Evolutionary conservation across 1,140 invertebrate species (phyloP).

Genomic region (Euura saliciscinereae): DNA sequence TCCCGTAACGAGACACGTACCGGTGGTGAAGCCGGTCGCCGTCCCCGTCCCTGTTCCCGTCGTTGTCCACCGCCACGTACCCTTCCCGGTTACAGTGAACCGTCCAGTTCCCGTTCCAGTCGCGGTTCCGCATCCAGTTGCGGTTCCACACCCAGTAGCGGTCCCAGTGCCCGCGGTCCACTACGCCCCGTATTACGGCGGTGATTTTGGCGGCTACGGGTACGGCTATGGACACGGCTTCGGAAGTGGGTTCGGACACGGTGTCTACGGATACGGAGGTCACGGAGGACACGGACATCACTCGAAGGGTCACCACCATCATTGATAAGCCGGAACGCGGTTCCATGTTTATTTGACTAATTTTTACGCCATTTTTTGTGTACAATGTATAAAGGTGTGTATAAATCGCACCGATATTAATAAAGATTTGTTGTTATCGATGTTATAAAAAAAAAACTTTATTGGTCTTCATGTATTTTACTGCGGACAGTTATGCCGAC

Average conservation of each 20-base stretch:
- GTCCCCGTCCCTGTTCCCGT: background rate
- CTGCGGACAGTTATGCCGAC: too few species aligned
- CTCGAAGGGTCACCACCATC: background rate
- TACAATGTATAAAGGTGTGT: too few species aligned
- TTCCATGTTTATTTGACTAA: too few species aligned
- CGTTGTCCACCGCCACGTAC: background rate
- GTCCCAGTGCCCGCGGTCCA: background rate
- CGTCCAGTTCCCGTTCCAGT: background rate
- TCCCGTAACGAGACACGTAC: background rate
- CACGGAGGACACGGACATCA: background rate
- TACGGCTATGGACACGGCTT: background rate
- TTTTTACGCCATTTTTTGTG: too few species aligned
- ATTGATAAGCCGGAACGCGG: background rate
- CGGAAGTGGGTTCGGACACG: background rate
- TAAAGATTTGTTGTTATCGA: too few species aligned
- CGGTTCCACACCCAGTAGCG: background rate
- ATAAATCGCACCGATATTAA: too few species aligned
- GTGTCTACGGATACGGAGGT: background rate
- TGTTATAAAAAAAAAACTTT: too few species aligned
- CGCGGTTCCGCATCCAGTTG: background rate
- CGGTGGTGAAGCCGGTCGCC: background rate
- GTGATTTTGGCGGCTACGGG: background rate
- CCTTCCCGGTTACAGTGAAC: background rate
- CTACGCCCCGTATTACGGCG: background rate
- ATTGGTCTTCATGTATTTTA: too few species aligned